Evolutionary conservation across 1,140 invertebrate genomes (phyloP).

Genomic region (Heliconius himera): DNA sequence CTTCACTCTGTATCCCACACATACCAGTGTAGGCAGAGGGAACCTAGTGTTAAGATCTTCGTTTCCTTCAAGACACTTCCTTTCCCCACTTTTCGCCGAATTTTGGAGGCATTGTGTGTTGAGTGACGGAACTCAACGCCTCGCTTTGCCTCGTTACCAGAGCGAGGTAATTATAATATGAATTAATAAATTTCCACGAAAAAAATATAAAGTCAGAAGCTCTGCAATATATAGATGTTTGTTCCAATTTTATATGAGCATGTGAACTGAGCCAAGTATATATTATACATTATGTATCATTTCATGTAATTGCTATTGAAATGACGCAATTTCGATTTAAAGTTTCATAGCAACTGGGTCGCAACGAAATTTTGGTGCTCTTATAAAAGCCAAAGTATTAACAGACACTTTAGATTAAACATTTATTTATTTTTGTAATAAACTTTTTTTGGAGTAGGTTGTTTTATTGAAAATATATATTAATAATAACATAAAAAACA

Average conservation of each 20-base stretch:
- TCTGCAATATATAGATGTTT: conserved; percentile 25
- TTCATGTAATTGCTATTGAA: conserved; percentile 34
- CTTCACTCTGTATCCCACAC: no score
- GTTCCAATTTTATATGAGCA: conserved; percentile 28
- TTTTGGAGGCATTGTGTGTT: no score
- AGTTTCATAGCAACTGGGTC: conserved; percentile 38
- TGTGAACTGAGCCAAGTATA: conserved; percentile 24
- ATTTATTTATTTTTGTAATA: not conserved
- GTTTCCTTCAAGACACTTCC: no score
- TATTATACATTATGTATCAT: conserved; percentile 39
- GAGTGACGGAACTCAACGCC: no score
- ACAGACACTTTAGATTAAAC: not conserved
- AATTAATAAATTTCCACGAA: no score
- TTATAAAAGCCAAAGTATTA: conserved; percentile 6
- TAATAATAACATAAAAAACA: not conserved
- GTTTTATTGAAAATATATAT: no score
- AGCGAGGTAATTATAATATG: no score
- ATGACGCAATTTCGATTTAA: conserved; percentile 41
- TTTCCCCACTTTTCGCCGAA: no score
- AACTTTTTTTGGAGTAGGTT: no score
- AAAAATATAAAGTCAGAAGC: not conserved
- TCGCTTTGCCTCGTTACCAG: no score
- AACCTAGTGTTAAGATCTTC: no score
- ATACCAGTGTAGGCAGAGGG: no score
- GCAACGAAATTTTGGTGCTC: conserved; percentile 28